Conservation (phyloP, 2,797 vertebrate species). For the Tolypeutes matacus region DNA sequence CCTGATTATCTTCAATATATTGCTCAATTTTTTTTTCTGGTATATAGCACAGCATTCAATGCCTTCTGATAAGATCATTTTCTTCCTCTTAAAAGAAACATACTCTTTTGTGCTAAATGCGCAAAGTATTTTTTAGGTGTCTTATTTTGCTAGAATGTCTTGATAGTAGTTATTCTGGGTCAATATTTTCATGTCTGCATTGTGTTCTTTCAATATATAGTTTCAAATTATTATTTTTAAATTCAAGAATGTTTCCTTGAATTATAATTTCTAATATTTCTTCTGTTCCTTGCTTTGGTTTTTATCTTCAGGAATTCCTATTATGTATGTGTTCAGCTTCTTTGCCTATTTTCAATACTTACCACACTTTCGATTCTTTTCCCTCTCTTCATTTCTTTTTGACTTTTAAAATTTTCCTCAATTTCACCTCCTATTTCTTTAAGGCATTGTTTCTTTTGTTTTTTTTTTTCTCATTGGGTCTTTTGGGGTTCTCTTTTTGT, state of each 20-base stretch:
- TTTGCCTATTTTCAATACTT: neutral
- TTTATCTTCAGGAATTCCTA: neutral
- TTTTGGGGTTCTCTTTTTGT: neutral
- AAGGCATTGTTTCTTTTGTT: neutral
- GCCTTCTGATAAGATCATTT: conserved; percentile 39
- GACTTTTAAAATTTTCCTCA: neutral
- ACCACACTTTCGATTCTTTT: neutral
- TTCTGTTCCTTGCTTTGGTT: conserved; percentile 4
- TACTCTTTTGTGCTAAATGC: neutral
- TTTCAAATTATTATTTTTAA: neutral
- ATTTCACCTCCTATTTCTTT: neutral
- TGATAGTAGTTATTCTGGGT: neutral
- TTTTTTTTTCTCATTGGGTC: neutral
- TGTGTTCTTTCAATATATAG: neutral
- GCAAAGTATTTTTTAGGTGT: neutral
- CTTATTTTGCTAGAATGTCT: neutral
- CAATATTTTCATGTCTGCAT: neutral
- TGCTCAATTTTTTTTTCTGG: conserved; percentile 49
- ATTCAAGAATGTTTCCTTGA: neutral
- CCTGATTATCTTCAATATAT: conserved; percentile 42
- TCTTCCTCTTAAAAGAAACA: conserved; percentile 50
- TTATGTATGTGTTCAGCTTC: neutral
- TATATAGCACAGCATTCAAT: neutral
- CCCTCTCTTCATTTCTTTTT: neutral
- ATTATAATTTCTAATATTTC: neutral